phyloP scores from a whole-genome alignment of 2,113 vertebrate genomes.

The Corythoichthys intestinalis region DNA sequence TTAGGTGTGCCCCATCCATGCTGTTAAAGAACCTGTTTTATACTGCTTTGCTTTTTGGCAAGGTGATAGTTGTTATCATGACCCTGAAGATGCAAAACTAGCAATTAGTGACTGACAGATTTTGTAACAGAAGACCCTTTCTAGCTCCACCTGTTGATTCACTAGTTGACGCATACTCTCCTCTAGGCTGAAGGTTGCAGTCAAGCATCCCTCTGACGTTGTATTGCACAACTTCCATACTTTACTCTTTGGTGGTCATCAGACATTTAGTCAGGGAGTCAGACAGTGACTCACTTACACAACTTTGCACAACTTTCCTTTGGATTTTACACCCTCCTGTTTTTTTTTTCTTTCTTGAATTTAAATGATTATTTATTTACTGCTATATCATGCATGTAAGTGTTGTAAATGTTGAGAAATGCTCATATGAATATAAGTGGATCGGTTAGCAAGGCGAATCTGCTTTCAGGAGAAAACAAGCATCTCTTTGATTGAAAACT shows the following conservation, averaged over 20 bases:
- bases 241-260: slow-evolving; percentile 8
- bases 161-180: slow-evolving; percentile 12
- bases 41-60: slow-evolving; percentile 43
- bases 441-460: slow-evolving; percentile 61
- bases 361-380: too few species aligned
- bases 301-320: slow-evolving; percentile 13
- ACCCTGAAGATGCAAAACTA: slow-evolving; percentile 7
- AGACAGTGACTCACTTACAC: slow-evolving; percentile 19
- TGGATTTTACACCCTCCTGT: slow-evolving; percentile 12
- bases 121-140: slow-evolving; percentile 16
- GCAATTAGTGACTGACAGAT: slow-evolving; percentile 14
- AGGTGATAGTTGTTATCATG: slow-evolving; percentile 6
- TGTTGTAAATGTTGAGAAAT: slow-evolving; percentile 61
- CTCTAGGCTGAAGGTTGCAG: background rate
- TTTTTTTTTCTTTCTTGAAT: background rate
- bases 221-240: slow-evolving; percentile 12
- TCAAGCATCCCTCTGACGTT: slow-evolving; percentile 8
- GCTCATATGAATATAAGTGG: slow-evolving; percentile 70
- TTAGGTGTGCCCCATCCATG: slow-evolving; percentile 50
- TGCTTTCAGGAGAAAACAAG: slow-evolving; percentile 64
- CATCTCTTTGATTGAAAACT: slow-evolving; percentile 64
- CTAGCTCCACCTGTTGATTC: slow-evolving; percentile 17
- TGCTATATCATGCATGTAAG: slow-evolving; percentile 54
- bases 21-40: slow-evolving; percentile 69
- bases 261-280: slow-evolving; percentile 17